phyloP scores from a whole-genome alignment of 2,888 invertebrate species.

The Exocentrus adspersus region DNA sequence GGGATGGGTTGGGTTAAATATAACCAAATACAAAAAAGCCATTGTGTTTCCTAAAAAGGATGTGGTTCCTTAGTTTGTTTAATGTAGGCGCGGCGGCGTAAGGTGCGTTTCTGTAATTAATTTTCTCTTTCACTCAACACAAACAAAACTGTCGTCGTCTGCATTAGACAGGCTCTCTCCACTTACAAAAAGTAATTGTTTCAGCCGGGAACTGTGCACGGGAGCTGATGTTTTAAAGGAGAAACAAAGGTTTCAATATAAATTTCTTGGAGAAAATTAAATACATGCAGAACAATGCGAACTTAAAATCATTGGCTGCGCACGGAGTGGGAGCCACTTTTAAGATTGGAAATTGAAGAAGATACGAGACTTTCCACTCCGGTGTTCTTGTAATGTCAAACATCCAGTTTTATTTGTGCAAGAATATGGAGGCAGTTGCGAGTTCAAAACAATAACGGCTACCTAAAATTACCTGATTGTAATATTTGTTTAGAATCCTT shows the following conservation, averaged over 20 bases:
- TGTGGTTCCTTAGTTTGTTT: conserved; percentile 42
- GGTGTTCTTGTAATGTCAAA: not conserved
- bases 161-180: conserved; percentile 43
- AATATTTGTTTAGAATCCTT: too few relatives aligned
- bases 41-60: conserved; percentile 40
- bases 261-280: conserved; percentile 23
- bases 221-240: conserved; percentile 27
- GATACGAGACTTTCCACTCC: not conserved
- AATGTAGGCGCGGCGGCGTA: conserved; percentile 34
- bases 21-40: conserved; percentile 35
- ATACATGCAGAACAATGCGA: conserved; percentile 23
- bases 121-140: conserved; percentile 46
- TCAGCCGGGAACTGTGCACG: conserved; percentile 22
- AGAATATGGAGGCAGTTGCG: too few relatives aligned
- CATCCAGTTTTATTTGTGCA: not conserved
- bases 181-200: conserved; percentile 38
- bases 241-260: conserved; percentile 26
- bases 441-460: too few relatives aligned
- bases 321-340: not conserved
- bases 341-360: conserved; percentile 1
- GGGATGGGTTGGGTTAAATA: conserved; percentile 22
- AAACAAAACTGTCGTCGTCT: conserved; percentile 44
- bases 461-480: too few relatives aligned
- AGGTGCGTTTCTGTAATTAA: conserved; percentile 46
- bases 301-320: conserved; percentile 24